Percentiles rank a stretch among this genome's conserved stretches.
These are phyloP conservation scores for Drosophila sulfurigaster DNA, from an alignment of 1,140 invertebrate genomes.

Conservation along the genomic window DNA sequence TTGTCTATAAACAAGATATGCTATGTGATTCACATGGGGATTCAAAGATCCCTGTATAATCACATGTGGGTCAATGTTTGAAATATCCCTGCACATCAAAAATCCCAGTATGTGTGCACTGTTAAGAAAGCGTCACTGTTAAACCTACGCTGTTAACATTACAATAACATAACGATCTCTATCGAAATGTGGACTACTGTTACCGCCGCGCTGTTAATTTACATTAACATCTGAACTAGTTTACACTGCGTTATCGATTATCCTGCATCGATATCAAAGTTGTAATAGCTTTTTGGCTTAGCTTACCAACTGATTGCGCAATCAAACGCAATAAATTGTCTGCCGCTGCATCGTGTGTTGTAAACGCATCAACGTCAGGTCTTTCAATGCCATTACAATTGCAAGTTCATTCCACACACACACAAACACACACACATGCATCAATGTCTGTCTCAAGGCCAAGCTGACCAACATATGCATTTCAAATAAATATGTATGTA, in stretches of 20 bases:
- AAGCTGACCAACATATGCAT: conserved; percentile 63
- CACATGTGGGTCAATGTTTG: background rate
- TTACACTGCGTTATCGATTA: background rate
- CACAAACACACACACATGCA: background rate
- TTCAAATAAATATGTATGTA: conserved; percentile 28
- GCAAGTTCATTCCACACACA: conserved; percentile 51
- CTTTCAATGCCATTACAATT: conserved; percentile 78
- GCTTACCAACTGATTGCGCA: conserved; percentile 58
- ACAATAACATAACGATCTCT: background rate
- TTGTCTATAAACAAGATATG: conserved; percentile 4
- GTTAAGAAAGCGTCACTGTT: background rate
- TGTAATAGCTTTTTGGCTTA: conserved; percentile 2
- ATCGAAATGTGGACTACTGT: background rate
- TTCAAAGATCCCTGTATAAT: background rate
- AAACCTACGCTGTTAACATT: background rate
- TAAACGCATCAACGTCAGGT: conserved; percentile 19
- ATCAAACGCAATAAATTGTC: conserved; percentile 34
- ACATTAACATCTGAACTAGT: too few relatives aligned
- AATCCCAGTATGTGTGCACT: background rate
- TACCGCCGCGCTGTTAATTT: too few relatives aligned
- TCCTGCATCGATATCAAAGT: background rate
- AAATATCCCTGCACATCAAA: background rate
- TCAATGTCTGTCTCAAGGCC: conserved; percentile 59
- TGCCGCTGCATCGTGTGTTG: background rate
- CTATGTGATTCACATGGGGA: background rate